Evolutionary conservation across 1,140 invertebrate genomes (phyloP), one percentile per base, ranked within the genome.

Genomic region (Aradophagus sp.): DNA sequence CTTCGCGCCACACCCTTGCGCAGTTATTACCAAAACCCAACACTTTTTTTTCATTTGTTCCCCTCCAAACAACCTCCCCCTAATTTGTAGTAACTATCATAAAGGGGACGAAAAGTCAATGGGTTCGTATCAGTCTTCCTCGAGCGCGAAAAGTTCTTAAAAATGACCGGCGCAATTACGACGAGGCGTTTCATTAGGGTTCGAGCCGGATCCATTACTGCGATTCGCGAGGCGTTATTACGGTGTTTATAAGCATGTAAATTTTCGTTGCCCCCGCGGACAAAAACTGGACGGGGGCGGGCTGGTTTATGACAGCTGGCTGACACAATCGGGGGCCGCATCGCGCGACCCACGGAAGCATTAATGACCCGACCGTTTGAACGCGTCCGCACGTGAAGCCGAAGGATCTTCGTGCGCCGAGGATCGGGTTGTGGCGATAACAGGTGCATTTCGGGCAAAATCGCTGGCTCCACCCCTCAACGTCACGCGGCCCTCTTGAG

Each of bases 371-470:
- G 20, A 27, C 53, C 19, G 42, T 48, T 42, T 27, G 34, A 38
- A 45, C 34, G 34, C 16, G 20, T 4, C 13, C 17, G 41, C 23
- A 34, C 20, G 31, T 63, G 13, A 17, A 23, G 19, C 23, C 7
- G 26, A 36, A 42, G 14, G 15, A 34, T 53, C 47, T 53, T 45
- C 16, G 59, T 47, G 59, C 34, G 41, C 41, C 47, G 48, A 47
- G 42, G 48, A 50, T 48, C 56, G 36, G 19, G 42, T 67, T 59
- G n/a, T 73, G 65, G 68, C 71, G 68, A 77, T 76, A 80, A 74
- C 81, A 83, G 81, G 78, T 83, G 80, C 76, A 83, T 83, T 83
- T 80, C 75, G 29, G 80, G 82, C 80, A 84, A 84, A 84, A 77
- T 80, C 80, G 80, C 67, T 52, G 55, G 55, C 44, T 66, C 65